phyloP scores from a whole-genome alignment of 2,888 invertebrate genomes.

The Vanessa cardui region DNA sequence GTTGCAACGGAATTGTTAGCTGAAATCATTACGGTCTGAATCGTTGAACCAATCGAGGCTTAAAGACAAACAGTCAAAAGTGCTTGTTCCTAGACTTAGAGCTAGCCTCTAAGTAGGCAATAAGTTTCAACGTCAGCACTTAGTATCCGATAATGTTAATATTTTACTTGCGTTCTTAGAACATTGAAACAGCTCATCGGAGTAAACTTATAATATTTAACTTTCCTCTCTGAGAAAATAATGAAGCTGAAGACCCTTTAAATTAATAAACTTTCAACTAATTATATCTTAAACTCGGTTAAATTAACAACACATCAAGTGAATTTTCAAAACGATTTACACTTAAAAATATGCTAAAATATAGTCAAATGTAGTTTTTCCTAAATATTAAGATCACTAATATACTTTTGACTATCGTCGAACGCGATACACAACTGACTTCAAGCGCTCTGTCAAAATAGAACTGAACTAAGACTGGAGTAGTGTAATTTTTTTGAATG shows the following conservation, averaged over 20 bases:
- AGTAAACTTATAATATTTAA: constrained; percentile 7
- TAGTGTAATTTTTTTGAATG: no score
- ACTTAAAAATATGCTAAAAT: no score
- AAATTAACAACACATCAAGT: background rate
- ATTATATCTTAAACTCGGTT: background rate
- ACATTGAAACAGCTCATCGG: constrained; percentile 6
- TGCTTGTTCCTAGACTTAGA: constrained; percentile 10
- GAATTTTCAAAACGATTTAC: background rate
- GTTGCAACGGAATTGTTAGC: background rate
- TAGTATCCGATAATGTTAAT: constrained; percentile 25
- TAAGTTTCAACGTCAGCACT: constrained; percentile 20
- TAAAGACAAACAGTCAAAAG: constrained; percentile 14
- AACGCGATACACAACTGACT: no score
- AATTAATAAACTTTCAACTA: constrained; percentile 1
- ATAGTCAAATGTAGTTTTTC: no score
- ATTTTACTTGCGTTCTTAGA: constrained; percentile 15
- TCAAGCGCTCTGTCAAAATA: no score
- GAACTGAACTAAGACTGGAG: no score
- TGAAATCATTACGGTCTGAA: background rate
- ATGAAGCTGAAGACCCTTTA: background rate
- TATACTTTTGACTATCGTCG: no score
- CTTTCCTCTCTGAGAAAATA: constrained; percentile 7
- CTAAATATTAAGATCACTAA: no score
- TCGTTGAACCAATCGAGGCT: background rate
- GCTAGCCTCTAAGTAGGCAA: constrained; percentile 14